Conservation (phyloP, 1,140 invertebrate genomes). For the Bacillus rossius region DNA sequence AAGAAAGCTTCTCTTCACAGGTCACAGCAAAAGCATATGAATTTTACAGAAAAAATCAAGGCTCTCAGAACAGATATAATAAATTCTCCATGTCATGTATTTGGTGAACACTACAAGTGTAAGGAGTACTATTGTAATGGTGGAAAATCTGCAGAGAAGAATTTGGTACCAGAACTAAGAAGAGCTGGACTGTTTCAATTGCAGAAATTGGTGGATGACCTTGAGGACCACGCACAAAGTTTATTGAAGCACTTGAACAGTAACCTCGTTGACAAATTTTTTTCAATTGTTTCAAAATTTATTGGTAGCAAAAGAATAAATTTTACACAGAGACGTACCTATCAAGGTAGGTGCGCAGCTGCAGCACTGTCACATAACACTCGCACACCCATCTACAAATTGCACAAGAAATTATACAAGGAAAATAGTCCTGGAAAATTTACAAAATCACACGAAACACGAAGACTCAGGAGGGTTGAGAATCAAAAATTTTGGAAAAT, state of each 20-base stretch:
- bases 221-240: slow-evolving; percentile 1
- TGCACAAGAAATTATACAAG: slow-evolving; percentile 12
- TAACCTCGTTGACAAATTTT: slow-evolving; percentile 16
- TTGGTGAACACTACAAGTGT: slow-evolving; percentile 9
- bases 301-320: slow-evolving; percentile 20
- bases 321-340: slow-evolving; percentile 10
- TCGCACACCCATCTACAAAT: slow-evolving; percentile 1
- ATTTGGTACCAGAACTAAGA: slow-evolving; percentile 13
- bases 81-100: neutral
- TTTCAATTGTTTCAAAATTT: slow-evolving; percentile 11
- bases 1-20: neutral
- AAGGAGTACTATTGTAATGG: slow-evolving; percentile 10
- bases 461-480: neutral
- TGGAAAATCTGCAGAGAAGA: neutral
- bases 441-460: neutral
- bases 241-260: slow-evolving; percentile 15
- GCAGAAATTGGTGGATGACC: slow-evolving; percentile 4
- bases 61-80: neutral
- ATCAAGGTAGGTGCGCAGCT: slow-evolving; percentile 13
- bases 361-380: slow-evolving; percentile 19
- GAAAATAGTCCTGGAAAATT: slow-evolving; percentile 5
- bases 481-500: no score
- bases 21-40: neutral
- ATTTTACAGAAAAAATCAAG: neutral
- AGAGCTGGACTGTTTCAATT: slow-evolving; percentile 7